phyloP scores from a whole-genome alignment of 37 sponge, comb jelly and placozoan genomes.

The Oscarella lobularis region DNA sequence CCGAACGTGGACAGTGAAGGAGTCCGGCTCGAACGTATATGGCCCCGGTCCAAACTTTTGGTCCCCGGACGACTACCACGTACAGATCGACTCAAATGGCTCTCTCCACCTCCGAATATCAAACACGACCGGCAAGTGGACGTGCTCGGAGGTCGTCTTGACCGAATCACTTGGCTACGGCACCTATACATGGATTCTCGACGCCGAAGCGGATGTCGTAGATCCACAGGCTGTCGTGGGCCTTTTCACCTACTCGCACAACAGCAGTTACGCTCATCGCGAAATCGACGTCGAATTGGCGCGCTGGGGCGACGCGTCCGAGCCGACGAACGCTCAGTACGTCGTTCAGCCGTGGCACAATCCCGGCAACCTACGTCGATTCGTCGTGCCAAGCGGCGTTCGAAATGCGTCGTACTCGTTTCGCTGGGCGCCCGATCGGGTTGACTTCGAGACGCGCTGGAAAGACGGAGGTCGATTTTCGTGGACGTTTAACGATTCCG shows the following conservation, averaged over 20 bases:
- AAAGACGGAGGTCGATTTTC: neutral
- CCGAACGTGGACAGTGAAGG: neutral
- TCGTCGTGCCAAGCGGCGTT: neutral
- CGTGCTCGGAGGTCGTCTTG: neutral
- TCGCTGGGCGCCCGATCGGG: neutral
- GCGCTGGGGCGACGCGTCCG: neutral
- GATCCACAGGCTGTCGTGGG: neutral
- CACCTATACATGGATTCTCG: neutral
- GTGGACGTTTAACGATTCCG: neutral
- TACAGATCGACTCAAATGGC: neutral
- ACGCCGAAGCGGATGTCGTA: neutral
- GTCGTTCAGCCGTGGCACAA: neutral
- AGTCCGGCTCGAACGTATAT: neutral
- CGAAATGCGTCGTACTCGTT: neutral
- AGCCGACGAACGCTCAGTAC: neutral
- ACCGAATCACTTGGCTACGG: neutral
- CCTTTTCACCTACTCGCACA: neutral
- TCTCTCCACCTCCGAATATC: neutral
- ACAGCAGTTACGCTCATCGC: neutral
- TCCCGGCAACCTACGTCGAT: neutral
- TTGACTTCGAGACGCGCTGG: neutral
- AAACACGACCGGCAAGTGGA: neutral
- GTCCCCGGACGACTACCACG: neutral
- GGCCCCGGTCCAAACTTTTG: neutral
- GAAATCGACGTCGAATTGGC: neutral